Evolutionary conservation across 1,140 invertebrate species (phyloP).

Genomic region (Orussus abietinus): DNA sequence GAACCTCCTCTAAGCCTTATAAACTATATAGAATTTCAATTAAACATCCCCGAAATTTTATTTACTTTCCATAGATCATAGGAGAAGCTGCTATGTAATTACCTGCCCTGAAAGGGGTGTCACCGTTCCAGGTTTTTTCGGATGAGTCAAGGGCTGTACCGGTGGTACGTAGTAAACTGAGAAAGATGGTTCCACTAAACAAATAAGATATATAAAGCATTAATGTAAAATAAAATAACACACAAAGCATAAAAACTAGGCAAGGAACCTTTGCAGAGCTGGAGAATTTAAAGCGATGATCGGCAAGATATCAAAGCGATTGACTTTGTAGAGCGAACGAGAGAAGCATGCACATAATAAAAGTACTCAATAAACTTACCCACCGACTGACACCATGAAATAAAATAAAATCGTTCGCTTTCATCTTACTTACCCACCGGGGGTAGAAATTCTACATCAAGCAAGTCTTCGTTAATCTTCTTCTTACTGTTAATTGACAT

Average conservation of each 20-base stretch:
- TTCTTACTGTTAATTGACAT: slow-evolving; percentile 37
- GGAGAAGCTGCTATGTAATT: slow-evolving; percentile 10
- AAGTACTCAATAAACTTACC: no score
- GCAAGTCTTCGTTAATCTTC: no score
- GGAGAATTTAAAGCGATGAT: no score
- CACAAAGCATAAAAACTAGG: not conserved
- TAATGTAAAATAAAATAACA: slow-evolving; percentile 5
- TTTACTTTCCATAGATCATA: slow-evolving; percentile 2
- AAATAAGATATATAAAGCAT: no score
- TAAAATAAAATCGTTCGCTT: no score
- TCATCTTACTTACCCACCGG: no score
- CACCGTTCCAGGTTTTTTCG: slow-evolving; percentile 10
- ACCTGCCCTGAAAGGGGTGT: slow-evolving; percentile 46
- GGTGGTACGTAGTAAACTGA: slow-evolving; percentile 37
- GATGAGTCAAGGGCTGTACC: slow-evolving; percentile 30
- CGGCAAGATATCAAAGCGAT: no score
- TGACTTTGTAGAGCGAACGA: no score
- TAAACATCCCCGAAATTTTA: slow-evolving; percentile 9
- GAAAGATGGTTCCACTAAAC: slow-evolving; percentile 42
- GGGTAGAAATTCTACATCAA: no score
- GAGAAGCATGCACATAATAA: no score
- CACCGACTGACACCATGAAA: no score
- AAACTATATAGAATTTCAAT: slow-evolving; percentile 28
- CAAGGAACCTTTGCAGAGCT: no score
- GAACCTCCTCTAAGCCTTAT: slow-evolving; percentile 54